A percentile compares a stretch with the other conserved stretches of the same genome.
These are phyloP conservation scores for Penelope pileata DNA, from an alignment of 2,113 vertebrate species.

Conservation along the genomic window DNA sequence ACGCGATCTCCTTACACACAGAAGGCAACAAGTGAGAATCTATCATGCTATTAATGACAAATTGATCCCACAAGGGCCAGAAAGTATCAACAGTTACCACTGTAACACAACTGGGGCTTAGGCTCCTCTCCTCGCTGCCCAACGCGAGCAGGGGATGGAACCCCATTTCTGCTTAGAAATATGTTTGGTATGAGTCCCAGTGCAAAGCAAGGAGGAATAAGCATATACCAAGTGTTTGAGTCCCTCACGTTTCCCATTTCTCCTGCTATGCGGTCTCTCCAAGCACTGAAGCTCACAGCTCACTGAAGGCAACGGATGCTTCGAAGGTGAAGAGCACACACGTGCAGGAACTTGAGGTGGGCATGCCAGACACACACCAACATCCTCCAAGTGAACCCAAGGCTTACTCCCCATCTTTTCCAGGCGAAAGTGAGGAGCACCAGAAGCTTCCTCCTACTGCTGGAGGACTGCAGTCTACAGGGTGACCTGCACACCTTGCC, in stretches of 20 bases:
- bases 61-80: not conserved
- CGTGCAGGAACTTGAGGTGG: not conserved
- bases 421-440: not conserved
- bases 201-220: not conserved
- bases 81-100: not conserved
- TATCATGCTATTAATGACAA: not conserved
- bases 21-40: not conserved
- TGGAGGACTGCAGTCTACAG: not conserved
- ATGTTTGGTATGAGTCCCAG: not conserved
- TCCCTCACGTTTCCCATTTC: not conserved
- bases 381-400: conserved; percentile 10
- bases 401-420: not conserved
- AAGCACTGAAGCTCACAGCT: not conserved
- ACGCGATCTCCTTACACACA: not conserved
- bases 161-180: not conserved
- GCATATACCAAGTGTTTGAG: not conserved
- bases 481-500: not conserved
- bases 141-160: not conserved
- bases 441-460: not conserved
- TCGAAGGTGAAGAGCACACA: not conserved
- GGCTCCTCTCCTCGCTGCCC: not conserved
- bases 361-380: not conserved
- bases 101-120: not conserved
- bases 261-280: not conserved
- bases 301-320: not conserved